Base-by-base conservation (phyloP, 1,140 invertebrate genomes). In the Dolichoris vasculosae region DNA sequence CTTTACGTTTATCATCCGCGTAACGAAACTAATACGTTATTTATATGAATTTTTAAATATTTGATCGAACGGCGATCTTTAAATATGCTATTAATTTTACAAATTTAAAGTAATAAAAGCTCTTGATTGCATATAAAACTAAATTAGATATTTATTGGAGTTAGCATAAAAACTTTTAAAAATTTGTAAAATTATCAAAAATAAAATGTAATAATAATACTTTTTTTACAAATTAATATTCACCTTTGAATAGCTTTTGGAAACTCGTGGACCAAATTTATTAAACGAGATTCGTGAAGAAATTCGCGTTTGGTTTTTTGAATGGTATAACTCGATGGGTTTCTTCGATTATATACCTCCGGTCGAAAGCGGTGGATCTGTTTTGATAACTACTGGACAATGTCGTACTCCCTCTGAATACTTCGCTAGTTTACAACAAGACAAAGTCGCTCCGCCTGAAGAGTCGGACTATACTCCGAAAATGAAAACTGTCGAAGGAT, bases 271-370 rank as follows among this genome's bases (percentile, higher is more conserved):
- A 78, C 94, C 95, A 2, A 93, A 94, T 82, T 90, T 96, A 64
- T 94, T 95, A 92, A 96, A 96, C 88, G 96, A 96, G 88, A 96
- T 96, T 85, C 94, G 94, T 2, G 94, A 95, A 81, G 95, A 96
- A 91, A 95, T 96, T 86, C 94, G 95, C 77, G 94, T 94, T 76
- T 96, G 96, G 96, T 95, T 96, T 87, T 85, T 90, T 15, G 88
- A 94, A 82, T 96, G 95, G 95, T 95, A 95, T 89, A 85, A 92
- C 1, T 90, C 91, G 75, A 86, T 93, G 0, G 92, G 91, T 51
- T 91, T 93, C 64, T 95, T 95, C 80, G 94, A 95, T 84, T 90
- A 91, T 11, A 94, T 93, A 88, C 95, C 95, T 51, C 88, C 92
- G 40, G 93, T 91, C 26, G 87, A 93, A 8, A 90, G 92, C 82